Evolutionary conservation across 2,888 invertebrate genomes (phyloP).

Genomic region (Tetheella fluctuosa): DNA sequence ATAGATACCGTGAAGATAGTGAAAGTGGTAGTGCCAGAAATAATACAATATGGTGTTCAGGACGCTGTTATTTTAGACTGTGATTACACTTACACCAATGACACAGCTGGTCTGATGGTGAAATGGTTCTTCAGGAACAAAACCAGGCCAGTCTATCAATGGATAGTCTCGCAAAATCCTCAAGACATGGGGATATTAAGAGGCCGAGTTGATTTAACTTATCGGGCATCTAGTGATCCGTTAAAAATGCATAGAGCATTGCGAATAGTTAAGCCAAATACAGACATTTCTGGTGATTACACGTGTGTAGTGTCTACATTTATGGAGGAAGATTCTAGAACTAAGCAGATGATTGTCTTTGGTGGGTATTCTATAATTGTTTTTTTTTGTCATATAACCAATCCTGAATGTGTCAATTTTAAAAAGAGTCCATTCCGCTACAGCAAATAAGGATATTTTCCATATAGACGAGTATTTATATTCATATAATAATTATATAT

Average conservation of each 20-base stretch:
- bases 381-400: too few species aligned
- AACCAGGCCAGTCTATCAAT: constrained; percentile 89
- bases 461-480: too few species aligned
- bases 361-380: constrained; percentile 74
- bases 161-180: constrained; percentile 88
- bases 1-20: constrained; percentile 84
- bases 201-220: constrained; percentile 85
- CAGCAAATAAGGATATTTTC: too few species aligned
- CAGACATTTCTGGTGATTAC: constrained; percentile 89
- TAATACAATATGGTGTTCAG: constrained; percentile 85
- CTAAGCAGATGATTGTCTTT: constrained; percentile 87
- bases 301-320: constrained; percentile 89
- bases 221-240: constrained; percentile 86
- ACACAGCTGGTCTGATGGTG: constrained; percentile 87
- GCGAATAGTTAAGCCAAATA: constrained; percentile 88
- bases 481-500: too few species aligned
- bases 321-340: constrained; percentile 87
- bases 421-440: too few species aligned
- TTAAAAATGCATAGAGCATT: constrained; percentile 89
- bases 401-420: too few species aligned
- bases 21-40: constrained; percentile 85
- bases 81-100: constrained; percentile 86
- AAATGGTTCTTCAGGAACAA: constrained; percentile 90
- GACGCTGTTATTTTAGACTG: constrained; percentile 88
- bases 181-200: constrained; percentile 85